Evolutionary conservation across 2,113 vertebrate genomes (phyloP), one percentile per base, ranked within the genome.

Genomic region (Chlamydotis undulata): DNA sequence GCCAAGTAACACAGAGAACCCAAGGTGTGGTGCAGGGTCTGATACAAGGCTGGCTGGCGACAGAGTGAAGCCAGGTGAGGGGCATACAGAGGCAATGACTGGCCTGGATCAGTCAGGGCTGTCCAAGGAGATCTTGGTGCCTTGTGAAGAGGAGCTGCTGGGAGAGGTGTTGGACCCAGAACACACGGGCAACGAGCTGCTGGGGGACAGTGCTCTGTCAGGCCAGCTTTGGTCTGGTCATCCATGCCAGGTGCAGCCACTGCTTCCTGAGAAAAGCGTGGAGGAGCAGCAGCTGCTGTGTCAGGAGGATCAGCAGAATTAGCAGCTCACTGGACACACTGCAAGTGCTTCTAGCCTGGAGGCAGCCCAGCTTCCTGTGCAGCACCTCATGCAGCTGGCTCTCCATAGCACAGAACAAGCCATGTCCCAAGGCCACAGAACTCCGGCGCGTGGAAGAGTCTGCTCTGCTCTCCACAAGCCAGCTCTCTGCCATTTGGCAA

Each of bases 261-360:
- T 78, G 68, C 29, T 76, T 92, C 76, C 76, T 28, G 93, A 96
- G 83, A 47, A 68, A 10, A 86, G 70, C 0, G 1, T 35, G 57
- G 92, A 96, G 77, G 78, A 77, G 28, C 83, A 83, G 75, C 90
- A 80, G 33, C 74, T 13, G 3, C 67, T 75, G 18, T 35, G 37
- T 68, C 15, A 4, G 89, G 85, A 87, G 57, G 83, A 88, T 70
- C 79, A 95, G 69, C 86, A 96, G 68, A 82, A 95, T 63, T 96
- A 96, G 92, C 9, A 11, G 80, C 92, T 89, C 29, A 1, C 39
- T 43, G 57, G 50, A 35, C 41, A 61, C 50, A 12, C 56, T 35
- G 83, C 71, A 52, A 78, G 73, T 8, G 8, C 76, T 83, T 81
- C 60, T 26, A 25, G 29, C 69, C 59, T 56, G 73, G 70, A 53